phyloP scores from a whole-genome alignment of 2,888 invertebrate genomes.

The Drosophila nr. fundita region DNA sequence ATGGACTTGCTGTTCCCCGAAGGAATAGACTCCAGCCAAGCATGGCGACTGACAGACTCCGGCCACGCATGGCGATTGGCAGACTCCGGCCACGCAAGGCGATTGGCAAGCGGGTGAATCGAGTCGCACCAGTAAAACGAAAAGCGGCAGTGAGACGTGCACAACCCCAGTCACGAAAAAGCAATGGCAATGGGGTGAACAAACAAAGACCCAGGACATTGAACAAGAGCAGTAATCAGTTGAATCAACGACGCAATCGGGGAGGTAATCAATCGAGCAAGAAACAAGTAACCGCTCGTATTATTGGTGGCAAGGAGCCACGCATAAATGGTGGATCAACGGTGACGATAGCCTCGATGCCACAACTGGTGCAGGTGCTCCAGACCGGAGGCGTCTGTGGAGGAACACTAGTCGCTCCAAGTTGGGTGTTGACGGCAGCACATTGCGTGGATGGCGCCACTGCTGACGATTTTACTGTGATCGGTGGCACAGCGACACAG shows the following conservation, averaged over 20 bases:
- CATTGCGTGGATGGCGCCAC: slow-evolving; percentile 56
- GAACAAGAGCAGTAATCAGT: neutral
- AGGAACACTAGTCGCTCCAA: slow-evolving; percentile 48
- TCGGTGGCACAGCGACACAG: slow-evolving; percentile 54
- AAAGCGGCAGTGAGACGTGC: neutral
- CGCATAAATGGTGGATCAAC: slow-evolving; percentile 54
- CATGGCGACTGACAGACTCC: neutral
- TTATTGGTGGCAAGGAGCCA: slow-evolving; percentile 8
- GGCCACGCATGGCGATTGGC: neutral
- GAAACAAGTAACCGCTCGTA: slow-evolving; percentile 15
- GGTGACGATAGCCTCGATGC: slow-evolving; percentile 18
- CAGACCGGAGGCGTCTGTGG: slow-evolving; percentile 57
- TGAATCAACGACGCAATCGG: neutral
- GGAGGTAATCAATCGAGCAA: neutral
- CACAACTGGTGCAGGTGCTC: slow-evolving; percentile 51
- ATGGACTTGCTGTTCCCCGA: neutral
- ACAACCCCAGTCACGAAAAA: slow-evolving; percentile 9
- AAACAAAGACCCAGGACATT: neutral
- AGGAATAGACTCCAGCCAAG: neutral
- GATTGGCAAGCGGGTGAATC: too few relatives aligned
- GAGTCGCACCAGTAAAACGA: neutral
- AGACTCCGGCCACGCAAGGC: neutral
- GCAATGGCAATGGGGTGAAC: neutral
- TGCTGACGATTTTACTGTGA: slow-evolving; percentile 34
- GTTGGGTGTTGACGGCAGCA: slow-evolving; percentile 69